Evolutionary conservation across 1,140 invertebrate species (phyloP).

Genomic region (Drosophila malerkotliana): DNA sequence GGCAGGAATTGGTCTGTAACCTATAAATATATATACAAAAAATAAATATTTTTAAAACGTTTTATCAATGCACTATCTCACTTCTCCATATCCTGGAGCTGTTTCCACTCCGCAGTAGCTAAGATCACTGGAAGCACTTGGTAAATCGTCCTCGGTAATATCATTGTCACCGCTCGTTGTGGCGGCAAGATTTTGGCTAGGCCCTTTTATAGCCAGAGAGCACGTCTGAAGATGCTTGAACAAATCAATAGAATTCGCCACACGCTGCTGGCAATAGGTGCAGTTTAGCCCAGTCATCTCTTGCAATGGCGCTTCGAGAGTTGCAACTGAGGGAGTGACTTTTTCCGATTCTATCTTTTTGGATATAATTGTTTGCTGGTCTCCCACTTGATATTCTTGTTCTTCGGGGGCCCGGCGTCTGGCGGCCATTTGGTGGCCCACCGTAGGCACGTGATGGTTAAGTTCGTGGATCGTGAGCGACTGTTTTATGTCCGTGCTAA

Average conservation of each 20-base stretch:
- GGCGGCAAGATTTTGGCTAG: constrained; percentile 16
- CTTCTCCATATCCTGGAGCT: constrained; percentile 85
- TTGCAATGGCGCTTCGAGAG: background rate
- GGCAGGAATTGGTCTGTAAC: constrained; percentile 77
- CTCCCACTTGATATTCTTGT: constrained; percentile 24
- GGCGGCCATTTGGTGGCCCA: constrained; percentile 83
- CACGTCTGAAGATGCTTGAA: constrained; percentile 48
- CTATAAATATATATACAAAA: constrained; percentile 6
- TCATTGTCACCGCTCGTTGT: constrained; percentile 35
- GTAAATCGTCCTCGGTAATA: constrained; percentile 43
- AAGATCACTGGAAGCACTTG: constrained; percentile 47
- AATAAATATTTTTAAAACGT: background rate
- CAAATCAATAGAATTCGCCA: constrained; percentile 68
- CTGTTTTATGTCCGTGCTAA: constrained; percentile 95
- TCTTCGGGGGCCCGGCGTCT: constrained; percentile 81
- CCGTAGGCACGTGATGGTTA: constrained; percentile 92
- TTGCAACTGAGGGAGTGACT: background rate
- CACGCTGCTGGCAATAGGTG: constrained; percentile 60
- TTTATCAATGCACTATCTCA: constrained; percentile 26
- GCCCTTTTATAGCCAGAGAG: constrained; percentile 24
- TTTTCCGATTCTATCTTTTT: background rate
- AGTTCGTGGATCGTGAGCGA: constrained; percentile 95
- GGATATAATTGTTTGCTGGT: constrained; percentile 1
- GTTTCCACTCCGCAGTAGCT: constrained; percentile 85
- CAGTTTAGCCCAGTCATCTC: constrained; percentile 33